Evolutionary conservation across 2,797 vertebrate species (phyloP), one percentile per base, ranked within the genome.

Genomic region (Spizella passerina): DNA sequence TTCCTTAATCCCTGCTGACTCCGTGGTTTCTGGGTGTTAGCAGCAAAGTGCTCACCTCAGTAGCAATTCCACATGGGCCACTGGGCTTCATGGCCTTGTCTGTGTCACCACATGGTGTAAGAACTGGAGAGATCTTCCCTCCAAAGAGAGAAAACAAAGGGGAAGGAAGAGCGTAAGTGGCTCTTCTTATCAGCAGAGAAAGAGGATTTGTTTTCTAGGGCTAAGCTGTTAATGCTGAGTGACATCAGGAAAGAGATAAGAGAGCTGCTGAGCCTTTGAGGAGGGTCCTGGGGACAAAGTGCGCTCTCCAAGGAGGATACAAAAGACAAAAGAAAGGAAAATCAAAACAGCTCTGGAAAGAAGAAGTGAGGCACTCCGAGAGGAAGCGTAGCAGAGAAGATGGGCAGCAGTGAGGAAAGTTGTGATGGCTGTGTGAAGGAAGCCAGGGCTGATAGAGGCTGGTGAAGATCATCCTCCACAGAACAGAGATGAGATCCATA

Each of bases 1-100:
- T 82, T 15, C 79, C 69, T 64, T 94, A 93, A 94, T 94, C 94
- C 39, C 0, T 93, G 94, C 95, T 95, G 94, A 96, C 90, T 91
- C 63, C 20, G 1, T 15, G 6, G 2, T 70, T 95, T 63, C 44
- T 80, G 83, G 66, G 49, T 34, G 86, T 85, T 92, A 78, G 41
- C 63, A 36, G 88, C 22, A 71, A 89, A 96, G 71, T 47, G 82
- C 88, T 96, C 94, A 83, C 68, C 86, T 92, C 53, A 0, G 44
- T 75, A 38, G 81, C 69, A 69, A 78, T 82, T 76, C 36, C 36
- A 1, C 52, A 46, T 46, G 81, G 90, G 39, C 92, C 75, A 21
- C 78, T 86, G 36, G 85, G 12, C 49, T 70, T 32, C 75, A 5
- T 71, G 88, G 36, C 71, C 82, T 82, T 75, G 84, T 65, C 86